Percentiles rank a stretch among this genome's conserved stretches.
Conservation (phyloP, 2,113 vertebrate genomes). For the Aegotheles bennettii region DNA sequence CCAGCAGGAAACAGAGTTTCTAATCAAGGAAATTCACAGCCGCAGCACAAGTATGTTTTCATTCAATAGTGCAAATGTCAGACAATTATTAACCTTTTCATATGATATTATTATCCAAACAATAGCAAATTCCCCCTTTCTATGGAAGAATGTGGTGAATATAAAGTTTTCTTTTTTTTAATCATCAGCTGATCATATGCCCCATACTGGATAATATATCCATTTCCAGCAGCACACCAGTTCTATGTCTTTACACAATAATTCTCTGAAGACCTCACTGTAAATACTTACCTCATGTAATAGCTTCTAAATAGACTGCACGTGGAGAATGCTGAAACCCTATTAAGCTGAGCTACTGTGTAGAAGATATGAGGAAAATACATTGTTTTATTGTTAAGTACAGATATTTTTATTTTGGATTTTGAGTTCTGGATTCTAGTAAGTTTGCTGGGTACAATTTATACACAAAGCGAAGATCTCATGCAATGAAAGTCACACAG, state of each 20-base stretch:
- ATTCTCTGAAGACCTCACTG: background rate
- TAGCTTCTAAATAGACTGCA: constrained; percentile 18
- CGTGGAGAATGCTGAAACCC: background rate
- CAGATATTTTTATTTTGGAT: background rate
- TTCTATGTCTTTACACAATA: constrained; percentile 20
- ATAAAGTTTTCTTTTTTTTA: background rate
- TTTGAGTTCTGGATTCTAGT: background rate
- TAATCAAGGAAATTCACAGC: constrained; percentile 82
- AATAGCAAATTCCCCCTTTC: constrained; percentile 34
- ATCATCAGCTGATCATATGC: constrained; percentile 51
- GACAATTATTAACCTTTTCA: constrained; percentile 68
- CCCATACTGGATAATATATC: constrained; percentile 33
- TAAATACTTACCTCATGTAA: background rate
- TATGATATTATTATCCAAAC: constrained; percentile 59
- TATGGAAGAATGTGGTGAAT: constrained; percentile 21
- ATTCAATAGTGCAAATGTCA: constrained; percentile 63
- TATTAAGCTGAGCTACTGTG: background rate
- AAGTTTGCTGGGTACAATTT: background rate
- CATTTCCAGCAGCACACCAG: constrained; percentile 29
- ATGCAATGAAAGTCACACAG: background rate
- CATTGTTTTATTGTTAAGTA: background rate
- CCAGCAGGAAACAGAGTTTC: constrained; percentile 80
- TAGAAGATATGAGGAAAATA: background rate
- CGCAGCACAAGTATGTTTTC: constrained; percentile 91
- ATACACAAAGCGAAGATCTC: background rate